These are phyloP conservation scores for Empidonax traillii DNA, from an alignment of 2,113 vertebrate species.

Conservation along the genomic window DNA sequence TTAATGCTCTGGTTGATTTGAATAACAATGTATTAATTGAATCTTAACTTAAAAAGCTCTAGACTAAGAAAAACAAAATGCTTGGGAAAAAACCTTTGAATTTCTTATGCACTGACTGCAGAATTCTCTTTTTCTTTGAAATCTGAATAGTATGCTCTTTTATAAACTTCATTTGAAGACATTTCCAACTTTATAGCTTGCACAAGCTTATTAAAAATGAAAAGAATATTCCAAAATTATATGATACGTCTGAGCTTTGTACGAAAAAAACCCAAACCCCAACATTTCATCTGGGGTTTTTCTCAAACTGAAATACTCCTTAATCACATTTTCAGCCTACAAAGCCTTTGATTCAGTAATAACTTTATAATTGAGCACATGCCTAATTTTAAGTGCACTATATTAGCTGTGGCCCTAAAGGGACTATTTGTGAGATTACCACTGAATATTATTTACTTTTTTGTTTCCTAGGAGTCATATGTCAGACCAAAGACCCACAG, in stretches of 20 bases:
- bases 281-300: constrained; percentile 9
- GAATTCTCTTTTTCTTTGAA: constrained; percentile 44
- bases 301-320: constrained; percentile 10
- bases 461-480: background rate
- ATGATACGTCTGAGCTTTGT: background rate
- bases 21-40: constrained; percentile 17
- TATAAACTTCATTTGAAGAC: constrained; percentile 27
- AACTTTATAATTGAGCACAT: constrained; percentile 32
- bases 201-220: constrained; percentile 36
- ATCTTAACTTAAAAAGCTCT: constrained; percentile 27
- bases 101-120: background rate
- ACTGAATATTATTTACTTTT: background rate
- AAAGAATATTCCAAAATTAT: constrained; percentile 49
- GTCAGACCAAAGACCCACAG: constrained; percentile 6
- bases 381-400: constrained; percentile 1
- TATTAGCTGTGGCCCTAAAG: constrained; percentile 6
- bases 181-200: constrained; percentile 25
- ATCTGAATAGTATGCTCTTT: constrained; percentile 10
- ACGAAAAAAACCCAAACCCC: background rate
- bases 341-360: constrained; percentile 21
- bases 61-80: constrained; percentile 34
- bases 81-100: background rate
- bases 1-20: constrained; percentile 3
- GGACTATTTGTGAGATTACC: constrained; percentile 27
- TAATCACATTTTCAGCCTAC: constrained; percentile 34